Conservation (phyloP, 2,113 vertebrate genomes). For the Etheostoma spectabile region DNA sequence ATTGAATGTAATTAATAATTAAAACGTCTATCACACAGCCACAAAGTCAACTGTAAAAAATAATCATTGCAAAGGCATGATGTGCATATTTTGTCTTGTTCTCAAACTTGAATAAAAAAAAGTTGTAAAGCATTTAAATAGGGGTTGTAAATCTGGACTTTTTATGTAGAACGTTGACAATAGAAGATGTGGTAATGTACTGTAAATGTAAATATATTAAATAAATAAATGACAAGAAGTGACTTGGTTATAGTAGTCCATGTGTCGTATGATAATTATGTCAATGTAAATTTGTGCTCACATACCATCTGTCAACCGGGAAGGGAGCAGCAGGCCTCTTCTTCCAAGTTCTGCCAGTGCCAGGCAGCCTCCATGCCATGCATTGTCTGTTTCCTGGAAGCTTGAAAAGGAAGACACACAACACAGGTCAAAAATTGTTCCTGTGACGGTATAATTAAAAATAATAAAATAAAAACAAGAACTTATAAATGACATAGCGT, state of each 20-base stretch:
- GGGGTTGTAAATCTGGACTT: slow-evolving; percentile 5
- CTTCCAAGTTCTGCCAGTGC: slow-evolving; percentile 95
- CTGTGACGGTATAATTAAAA: background rate
- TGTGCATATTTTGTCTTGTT: slow-evolving; percentile 12
- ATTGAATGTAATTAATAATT: slow-evolving; percentile 4
- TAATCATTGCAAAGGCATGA: slow-evolving; percentile 7
- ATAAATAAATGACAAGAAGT: slow-evolving; percentile 44
- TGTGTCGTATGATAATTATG: background rate
- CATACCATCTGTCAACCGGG: slow-evolving; percentile 91
- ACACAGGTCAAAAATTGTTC: background rate
- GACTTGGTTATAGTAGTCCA: background rate
- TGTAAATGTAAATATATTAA: slow-evolving; percentile 46
- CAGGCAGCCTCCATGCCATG: slow-evolving; percentile 96
- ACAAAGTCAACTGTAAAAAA: slow-evolving; percentile 1
- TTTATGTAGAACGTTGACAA: background rate
- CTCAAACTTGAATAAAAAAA: slow-evolving; percentile 3
- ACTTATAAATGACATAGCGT: background rate
- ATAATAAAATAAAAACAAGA: background rate
- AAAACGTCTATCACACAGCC: slow-evolving; percentile 6
- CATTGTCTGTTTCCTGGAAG: slow-evolving; percentile 93
- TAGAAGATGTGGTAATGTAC: slow-evolving; percentile 6
- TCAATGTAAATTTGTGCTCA: slow-evolving; percentile 36
- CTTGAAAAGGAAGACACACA: slow-evolving; percentile 74
- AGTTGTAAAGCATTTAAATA: slow-evolving; percentile 23
- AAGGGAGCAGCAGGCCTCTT: slow-evolving; percentile 93